These are phyloP conservation scores for Leucophenga varia DNA, from an alignment of 1,140 invertebrate species.

Conservation along the genomic window DNA sequence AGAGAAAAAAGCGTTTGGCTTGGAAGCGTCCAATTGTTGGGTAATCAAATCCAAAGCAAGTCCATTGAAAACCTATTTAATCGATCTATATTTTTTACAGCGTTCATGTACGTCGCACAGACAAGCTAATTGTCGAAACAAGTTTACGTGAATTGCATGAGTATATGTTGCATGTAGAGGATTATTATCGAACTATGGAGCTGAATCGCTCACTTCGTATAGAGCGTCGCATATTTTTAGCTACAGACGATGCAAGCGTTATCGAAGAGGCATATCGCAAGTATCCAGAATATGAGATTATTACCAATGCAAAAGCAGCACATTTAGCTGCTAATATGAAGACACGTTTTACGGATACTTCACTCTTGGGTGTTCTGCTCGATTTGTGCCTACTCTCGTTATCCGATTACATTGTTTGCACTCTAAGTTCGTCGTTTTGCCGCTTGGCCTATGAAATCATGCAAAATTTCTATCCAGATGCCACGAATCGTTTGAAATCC, in stretches of 20 bases:
- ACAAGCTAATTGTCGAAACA: conserved; percentile 97
- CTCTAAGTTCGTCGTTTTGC: conserved; percentile 94
- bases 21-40: conserved; percentile 88
- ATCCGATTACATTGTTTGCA: conserved; percentile 89
- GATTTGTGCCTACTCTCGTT: conserved; percentile 86
- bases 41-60: no score
- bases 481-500: conserved; percentile 77
- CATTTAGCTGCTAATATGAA: conserved; percentile 83
- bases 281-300: conserved; percentile 81
- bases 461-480: conserved; percentile 83
- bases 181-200: conserved; percentile 75
- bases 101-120: conserved; percentile 92
- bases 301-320: conserved; percentile 83
- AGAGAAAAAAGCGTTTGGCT: conserved; percentile 71
- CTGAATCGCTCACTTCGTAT: conserved; percentile 61
- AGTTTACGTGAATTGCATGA: conserved; percentile 92
- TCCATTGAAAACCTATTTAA: no score
- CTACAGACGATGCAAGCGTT: conserved; percentile 79
- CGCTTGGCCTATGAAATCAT: conserved; percentile 95
- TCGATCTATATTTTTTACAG: no score
- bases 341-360: conserved; percentile 81
- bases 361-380: conserved; percentile 82
- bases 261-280: conserved; percentile 64
- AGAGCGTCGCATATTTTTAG: conserved; percentile 75
- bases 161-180: conserved; percentile 90